Base-by-base conservation (phyloP, 2,888 invertebrate species). In the Operophtera brumata region DNA sequence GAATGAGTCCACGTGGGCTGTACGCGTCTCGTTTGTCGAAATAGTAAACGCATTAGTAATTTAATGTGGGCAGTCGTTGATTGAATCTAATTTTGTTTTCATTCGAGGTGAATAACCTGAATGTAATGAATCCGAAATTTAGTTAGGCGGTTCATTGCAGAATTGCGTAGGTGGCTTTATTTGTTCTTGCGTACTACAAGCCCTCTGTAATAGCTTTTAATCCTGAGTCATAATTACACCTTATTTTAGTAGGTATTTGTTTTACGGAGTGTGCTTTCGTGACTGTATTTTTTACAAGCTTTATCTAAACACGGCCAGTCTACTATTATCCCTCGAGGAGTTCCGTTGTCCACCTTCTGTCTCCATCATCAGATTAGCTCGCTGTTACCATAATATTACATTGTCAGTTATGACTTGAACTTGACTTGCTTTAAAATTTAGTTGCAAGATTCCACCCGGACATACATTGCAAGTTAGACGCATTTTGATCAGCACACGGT, bases 71-170 rank as follows among this genome's bases (percentile, higher is more conserved):
- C 61, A 77, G 79, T 64, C 68, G 77, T 71, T 84, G 84, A 87
- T 83, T 82, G 80, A 78, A 77, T 76, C 77, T 84, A 80, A 85
- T 85, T 82, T 84, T 84, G 81, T 82, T 84, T 83, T 78, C 76
- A 80, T 77, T 70, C 64, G 80, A 79, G 86, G 81, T 86, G 77
- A 84, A 83, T 71, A 77, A 83, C 80, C 85, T 67, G 51, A 56
- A 35, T 69, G 64, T 66, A 69, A 67, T 66, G 59, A 62, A 61
- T 63, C 61, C 57, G 50, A 49, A 54, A 54, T 55, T 62, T 64
- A 20, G 20, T 20, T 57, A 59, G 57, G 54, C 45, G 42, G 43
- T 45, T 57, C 51, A 54, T 65, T 61, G 61, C 60, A 37, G 64
- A 62, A 57, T 63, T 41, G 55, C 55, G 64, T 66, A 46, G 62